Base-by-base conservation (phyloP, 2,888 invertebrate species). In the Imbricaverruca yamaguchii region DNA sequence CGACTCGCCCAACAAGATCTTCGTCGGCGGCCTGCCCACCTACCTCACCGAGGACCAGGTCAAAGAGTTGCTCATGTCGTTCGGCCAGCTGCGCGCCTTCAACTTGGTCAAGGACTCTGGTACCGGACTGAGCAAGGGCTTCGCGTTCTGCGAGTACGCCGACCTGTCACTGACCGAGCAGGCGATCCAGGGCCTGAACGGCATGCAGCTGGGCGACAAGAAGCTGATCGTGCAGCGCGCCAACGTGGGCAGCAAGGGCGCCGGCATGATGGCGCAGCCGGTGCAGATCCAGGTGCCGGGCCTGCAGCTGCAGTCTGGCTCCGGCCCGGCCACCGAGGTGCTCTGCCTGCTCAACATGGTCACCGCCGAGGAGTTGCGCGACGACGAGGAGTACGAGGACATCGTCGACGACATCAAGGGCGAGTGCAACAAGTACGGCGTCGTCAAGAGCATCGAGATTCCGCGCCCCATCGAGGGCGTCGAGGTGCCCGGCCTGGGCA, bases 41-140 rank as follows among this genome's bases (percentile, higher is more conserved):
- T 98, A 98, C 90, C 91, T 98, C 85, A 98, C 97, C 87, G 98
- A 98, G 89, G 98, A 98, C 87, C 98, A 98, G 94, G 98, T 99
- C 82, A 99, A 98, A 90, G 99, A 99, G 90, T 90, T 99, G 85
- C 91, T 99, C 87, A 94, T 96, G 91, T 98, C 98, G 82, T 99
- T 99, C 90, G 99, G 99, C 84, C 97, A 98, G 88, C 91, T 99
- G 84, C 92, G 97, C 86, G 98, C 98, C 81, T 99, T 99, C 91
- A 98, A 99, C 90, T 91, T 99, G 89, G 98, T 98, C 84, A 98
- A 98, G 89, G 99, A 99, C 88, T 95, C 96, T n/a, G 96, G 97
- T 13, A 98, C 98, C 82, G 98, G 98, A 63, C 90, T 98, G 81
- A 97, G 97, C 87, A 99, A 99, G 89, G 98, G 99, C 61, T 99